Evolutionary conservation across 2,888 invertebrate species (phyloP).

Genomic region (Elaeidobius kamerunicus): DNA sequence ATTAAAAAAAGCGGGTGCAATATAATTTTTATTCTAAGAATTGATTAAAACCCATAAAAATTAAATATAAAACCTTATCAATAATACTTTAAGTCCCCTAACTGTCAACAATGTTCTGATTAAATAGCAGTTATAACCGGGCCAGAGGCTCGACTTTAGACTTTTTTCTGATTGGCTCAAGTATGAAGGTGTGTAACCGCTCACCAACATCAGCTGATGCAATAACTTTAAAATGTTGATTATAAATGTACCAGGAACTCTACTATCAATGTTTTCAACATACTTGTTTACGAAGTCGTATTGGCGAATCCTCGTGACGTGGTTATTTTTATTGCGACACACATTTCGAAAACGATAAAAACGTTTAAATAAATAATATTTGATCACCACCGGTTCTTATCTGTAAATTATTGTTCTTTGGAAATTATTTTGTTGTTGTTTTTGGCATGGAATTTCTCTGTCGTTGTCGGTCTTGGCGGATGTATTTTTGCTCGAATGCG

Average conservation of each 20-base stretch:
- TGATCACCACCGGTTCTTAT: too few relatives aligned
- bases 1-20: too few relatives aligned
- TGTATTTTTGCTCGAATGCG: too few relatives aligned
- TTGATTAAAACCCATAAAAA: neutral
- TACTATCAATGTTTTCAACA: neutral
- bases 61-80: neutral
- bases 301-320: conserved; percentile 8
- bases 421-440: too few relatives aligned
- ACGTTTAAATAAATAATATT: too few relatives aligned
- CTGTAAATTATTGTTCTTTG: too few relatives aligned
- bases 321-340: conserved; percentile 5
- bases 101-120: conserved; percentile 3
- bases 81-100: neutral
- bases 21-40: too few relatives aligned
- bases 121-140: neutral
- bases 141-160: conserved; percentile 17
- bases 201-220: conserved; percentile 6
- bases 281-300: conserved; percentile 1
- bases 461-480: too few relatives aligned
- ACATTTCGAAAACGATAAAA: neutral
- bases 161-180: conserved; percentile 13
- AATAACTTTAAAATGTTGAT: neutral
- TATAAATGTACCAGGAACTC: neutral
- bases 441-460: too few relatives aligned
- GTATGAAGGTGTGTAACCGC: conserved; percentile 17